These are phyloP conservation scores for Dexiosoma caninum DNA, from an alignment of 2,888 invertebrate species.

Conservation along the genomic window DNA sequence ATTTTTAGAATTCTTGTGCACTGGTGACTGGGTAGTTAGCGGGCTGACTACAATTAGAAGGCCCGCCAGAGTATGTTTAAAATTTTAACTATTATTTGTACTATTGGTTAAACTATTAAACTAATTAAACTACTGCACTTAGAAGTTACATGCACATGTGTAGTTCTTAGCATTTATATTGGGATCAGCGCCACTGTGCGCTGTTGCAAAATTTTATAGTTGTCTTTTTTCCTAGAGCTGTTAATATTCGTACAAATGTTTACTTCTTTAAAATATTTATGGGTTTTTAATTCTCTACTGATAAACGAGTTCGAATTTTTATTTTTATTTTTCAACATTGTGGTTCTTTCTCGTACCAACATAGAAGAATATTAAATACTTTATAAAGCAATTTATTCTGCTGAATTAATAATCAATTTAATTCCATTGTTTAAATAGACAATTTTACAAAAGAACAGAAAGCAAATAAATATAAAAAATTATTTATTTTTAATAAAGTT, in stretches of 20 bases:
- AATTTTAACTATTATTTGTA: no score
- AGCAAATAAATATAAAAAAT: neutral
- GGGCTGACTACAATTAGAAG: no score
- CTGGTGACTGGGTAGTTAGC: no score
- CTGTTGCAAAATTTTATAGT: neutral
- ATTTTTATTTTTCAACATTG: neutral
- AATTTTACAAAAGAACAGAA: conserved; percentile 1
- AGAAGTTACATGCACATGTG: no score
- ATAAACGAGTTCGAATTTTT: conserved; percentile 12
- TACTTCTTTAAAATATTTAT: neutral
- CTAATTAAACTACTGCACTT: no score
- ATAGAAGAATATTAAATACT: neutral
- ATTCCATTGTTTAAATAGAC: conserved; percentile 1
- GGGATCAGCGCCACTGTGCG: no score
- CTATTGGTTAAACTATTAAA: no score
- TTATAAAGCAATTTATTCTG: conserved; percentile 2
- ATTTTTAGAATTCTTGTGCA: no score
- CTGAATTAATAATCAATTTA: conserved; percentile 22
- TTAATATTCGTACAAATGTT: neutral
- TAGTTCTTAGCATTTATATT: no score
- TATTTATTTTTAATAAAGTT: neutral
- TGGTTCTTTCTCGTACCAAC: neutral
- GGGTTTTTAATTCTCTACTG: neutral
- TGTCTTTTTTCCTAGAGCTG: neutral
- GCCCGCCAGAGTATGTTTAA: no score